A percentile compares a stretch with the other conserved stretches of the same genome.
Conservation (phyloP, 53 echinoderm and acorn worm genomes). For the Arbacia lixula region DNA sequence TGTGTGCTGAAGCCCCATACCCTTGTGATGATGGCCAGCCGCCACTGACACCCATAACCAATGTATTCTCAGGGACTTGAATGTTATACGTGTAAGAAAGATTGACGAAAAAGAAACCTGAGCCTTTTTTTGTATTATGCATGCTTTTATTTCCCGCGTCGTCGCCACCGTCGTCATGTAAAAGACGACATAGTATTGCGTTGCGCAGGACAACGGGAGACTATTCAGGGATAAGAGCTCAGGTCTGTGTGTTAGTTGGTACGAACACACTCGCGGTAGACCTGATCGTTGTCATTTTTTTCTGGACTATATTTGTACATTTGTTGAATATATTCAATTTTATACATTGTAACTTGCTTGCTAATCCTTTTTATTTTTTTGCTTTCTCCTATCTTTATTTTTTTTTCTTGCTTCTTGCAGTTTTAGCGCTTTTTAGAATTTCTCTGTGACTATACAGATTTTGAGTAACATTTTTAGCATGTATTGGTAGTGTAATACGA, state of each 20-base stretch:
- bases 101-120: slow-evolving; percentile 21
- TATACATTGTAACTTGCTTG: slow-evolving; percentile 47
- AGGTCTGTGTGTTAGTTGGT: background rate
- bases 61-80: slow-evolving; percentile 43
- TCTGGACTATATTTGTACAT: slow-evolving; percentile 36
- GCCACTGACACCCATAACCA: too few relatives aligned
- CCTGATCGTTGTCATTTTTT: background rate
- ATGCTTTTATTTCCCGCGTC: slow-evolving; percentile 36
- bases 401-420: slow-evolving; percentile 46
- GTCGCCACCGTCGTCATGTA: background rate
- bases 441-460: slow-evolving; percentile 20
- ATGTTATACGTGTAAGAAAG: slow-evolving; percentile 30
- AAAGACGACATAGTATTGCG: background rate
- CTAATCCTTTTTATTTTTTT: too few relatives aligned
- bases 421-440: slow-evolving; percentile 20
- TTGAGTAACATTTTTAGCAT: slow-evolving; percentile 29
- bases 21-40: too few relatives aligned
- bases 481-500: slow-evolving; percentile 49
- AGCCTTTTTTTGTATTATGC: slow-evolving; percentile 52
- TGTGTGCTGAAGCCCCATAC: too few relatives aligned
- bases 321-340: slow-evolving; percentile 42
- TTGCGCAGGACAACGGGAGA: background rate
- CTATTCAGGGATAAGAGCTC: slow-evolving; percentile 9
- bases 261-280: background rate
- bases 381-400: slow-evolving; percentile 25